Conservation (phyloP, 1,140 invertebrate species). For the Ganaspis sp. region DNA sequence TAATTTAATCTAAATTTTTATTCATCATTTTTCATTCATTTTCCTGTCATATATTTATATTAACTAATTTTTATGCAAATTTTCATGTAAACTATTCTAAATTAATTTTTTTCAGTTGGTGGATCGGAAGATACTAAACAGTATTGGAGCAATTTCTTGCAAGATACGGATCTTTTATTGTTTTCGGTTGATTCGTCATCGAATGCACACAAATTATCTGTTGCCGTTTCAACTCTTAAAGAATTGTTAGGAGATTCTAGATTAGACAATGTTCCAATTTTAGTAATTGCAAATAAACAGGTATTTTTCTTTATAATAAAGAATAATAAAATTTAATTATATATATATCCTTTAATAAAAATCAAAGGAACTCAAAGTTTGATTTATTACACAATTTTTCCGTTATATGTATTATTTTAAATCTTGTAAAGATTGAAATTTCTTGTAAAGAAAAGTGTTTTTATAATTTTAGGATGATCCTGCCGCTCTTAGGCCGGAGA, state of each 20-base stretch:
- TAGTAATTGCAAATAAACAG: constrained; percentile 75
- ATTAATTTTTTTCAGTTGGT: constrained; percentile 73
- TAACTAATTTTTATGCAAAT: no score
- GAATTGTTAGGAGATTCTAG: constrained; percentile 70
- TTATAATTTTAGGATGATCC: constrained; percentile 62
- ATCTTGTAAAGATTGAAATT: no score
- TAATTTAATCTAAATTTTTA: no score
- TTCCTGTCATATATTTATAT: no score
- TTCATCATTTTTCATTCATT: no score
- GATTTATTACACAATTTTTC: no score
- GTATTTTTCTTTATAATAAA: constrained; percentile 60
- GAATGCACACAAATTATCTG: constrained; percentile 64
- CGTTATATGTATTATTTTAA: no score
- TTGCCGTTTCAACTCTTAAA: constrained; percentile 67
- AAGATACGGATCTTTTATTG: constrained; percentile 75
- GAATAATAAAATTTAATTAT: no score
- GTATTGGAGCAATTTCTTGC: constrained; percentile 75
- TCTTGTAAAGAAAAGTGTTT: no score
- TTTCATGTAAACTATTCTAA: no score
- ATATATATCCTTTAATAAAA: no score
- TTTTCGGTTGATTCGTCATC: constrained; percentile 75
- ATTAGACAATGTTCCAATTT: constrained; percentile 68
- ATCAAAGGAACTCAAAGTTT: no score
- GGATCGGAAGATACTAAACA: constrained; percentile 67
- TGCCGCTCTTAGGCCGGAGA: constrained; percentile 62